Base-by-base conservation (phyloP, 2,113 vertebrate genomes). In the Sinocyclocheilus rhinocerous region DNA sequence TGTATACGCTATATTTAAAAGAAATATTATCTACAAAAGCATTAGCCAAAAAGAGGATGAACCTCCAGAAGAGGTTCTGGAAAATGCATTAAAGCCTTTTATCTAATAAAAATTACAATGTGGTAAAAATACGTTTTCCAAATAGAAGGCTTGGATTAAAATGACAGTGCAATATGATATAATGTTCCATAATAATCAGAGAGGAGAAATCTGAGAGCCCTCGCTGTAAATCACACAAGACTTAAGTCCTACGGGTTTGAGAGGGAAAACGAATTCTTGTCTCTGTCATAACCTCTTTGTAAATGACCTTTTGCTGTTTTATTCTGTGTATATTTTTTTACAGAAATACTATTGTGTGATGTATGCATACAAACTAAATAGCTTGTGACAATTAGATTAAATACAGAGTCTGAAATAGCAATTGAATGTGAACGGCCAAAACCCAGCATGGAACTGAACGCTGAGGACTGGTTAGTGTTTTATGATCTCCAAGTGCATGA, bases 181-280 rank as follows among this genome's bases (percentile, higher is more conserved):
- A 82, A 82, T 80, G 36, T 80, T 80, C 83, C 36, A 26, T 87
- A 87, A 87, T 76, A 26, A 85, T 39, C 36, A 18, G 59, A 42
- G 50, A 70, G 59, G 70, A 82, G 87, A 81, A 88, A 82, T 82
- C 20, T 1, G 39, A 83, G 78, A 77, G 45, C 61, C 33, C 61
- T 70, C 11, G 2, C 33, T 45, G 1, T 78, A 82, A 85, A 85
- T 78, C 79, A 22, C 18, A 15, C 15, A 76, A 42, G 24, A 33
- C 1, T 63, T 84, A 6, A 48, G 3, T 85, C 29, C 20, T 15
- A 13, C 67, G 22, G 24, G 22, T 69, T 79, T 80, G 26, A 57
- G 18, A 22, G 18, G 52, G 1, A 33, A 78, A 78, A 59, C 10
- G 0, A 22, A 78, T 39, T 70, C 52, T 61, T 12, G 52, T 16